Base-by-base conservation (phyloP, 1,140 invertebrate species). In the Globodera rostochiensis region DNA sequence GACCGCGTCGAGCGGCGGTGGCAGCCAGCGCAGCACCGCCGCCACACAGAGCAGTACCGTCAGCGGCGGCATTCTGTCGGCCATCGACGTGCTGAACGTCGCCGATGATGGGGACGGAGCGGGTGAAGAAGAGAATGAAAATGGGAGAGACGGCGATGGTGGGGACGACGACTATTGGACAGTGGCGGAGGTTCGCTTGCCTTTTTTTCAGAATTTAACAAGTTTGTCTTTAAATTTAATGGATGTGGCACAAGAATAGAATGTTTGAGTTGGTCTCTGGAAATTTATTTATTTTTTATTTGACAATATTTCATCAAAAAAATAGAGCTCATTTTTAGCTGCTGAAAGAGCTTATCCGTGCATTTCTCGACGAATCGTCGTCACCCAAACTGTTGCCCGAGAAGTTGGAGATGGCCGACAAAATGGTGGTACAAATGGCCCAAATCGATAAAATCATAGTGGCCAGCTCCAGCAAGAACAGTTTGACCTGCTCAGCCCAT, bases 361-460 rank as follows among this genome's bases (percentile, higher is more conserved):
- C 74, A 9, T 86, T 76, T n/a, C 21, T 80, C 47, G 79, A 86
- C 76, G 84, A 85, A 80, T 66, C 13, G n/a, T 74, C 73, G 74
- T 36, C 84, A 0, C 77, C 79, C 45, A 76, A 77, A 75, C 84
- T 85, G 73, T 71, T 85, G 21, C 81, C 84, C 13, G 50, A 86
- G 21, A 69, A 76, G 60, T 80, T 77, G 25, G 81, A 86, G 8
- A 57, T 80, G 19, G 84, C 85, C 25, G 76, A 86, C 11, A 60
- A 50, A 67, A 50, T 85, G 50, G 21, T 85, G 36, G 71, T 21
- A 9, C 82, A 85, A 25, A 49, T 87, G n/a, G 78, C 76, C 6
- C 67, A 82, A n/a, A 86, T 86, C 46, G 85, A 86, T 70, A 76
- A 69, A 64, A 81, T 86, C 47, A 82, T 82, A 45, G 73, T 47